phyloP scores from a whole-genome alignment of 1,140 invertebrate genomes.

The Sitodiplosis mosellana region DNA sequence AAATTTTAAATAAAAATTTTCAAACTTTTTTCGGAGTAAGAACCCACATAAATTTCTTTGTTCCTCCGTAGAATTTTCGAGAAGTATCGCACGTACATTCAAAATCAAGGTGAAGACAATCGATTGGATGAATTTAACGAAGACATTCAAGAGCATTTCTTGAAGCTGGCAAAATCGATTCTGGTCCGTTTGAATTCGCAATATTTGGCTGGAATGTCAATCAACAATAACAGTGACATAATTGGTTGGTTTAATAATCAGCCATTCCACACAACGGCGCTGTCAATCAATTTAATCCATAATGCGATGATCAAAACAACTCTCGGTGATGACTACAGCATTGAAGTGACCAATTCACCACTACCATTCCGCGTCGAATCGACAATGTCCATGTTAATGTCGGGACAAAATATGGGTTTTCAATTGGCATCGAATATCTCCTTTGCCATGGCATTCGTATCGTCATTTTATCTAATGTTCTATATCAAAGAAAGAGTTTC shows the following conservation, averaged over 20 bases:
- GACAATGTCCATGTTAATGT: slow-evolving; percentile 24
- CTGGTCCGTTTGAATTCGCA: slow-evolving; percentile 21
- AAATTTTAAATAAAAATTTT: no score
- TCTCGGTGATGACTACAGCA: neutral
- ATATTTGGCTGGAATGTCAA: slow-evolving; percentile 29
- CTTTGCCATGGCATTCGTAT: slow-evolving; percentile 51
- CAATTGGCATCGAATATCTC: slow-evolving; percentile 42
- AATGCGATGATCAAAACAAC: slow-evolving; percentile 30
- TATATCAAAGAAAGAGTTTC: slow-evolving; percentile 36
- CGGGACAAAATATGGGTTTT: slow-evolving; percentile 36
- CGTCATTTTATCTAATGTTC: slow-evolving; percentile 55
- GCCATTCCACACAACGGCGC: slow-evolving; percentile 42
- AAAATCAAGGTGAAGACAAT: neutral
- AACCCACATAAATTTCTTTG: no score
- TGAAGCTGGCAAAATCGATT: slow-evolving; percentile 17
- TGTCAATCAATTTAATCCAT: slow-evolving; percentile 35
- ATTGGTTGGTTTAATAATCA: slow-evolving; percentile 38
- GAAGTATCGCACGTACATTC: no score
- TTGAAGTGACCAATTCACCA: neutral
- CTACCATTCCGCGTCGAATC: neutral
- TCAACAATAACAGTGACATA: slow-evolving; percentile 15
- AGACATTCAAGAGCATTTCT: slow-evolving; percentile 24
- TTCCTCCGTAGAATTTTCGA: no score
- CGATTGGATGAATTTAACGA: slow-evolving; percentile 18
- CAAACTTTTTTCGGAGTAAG: no score